Conservation (phyloP, 2,113 vertebrate genomes). For the Ochotona curzoniae region DNA sequence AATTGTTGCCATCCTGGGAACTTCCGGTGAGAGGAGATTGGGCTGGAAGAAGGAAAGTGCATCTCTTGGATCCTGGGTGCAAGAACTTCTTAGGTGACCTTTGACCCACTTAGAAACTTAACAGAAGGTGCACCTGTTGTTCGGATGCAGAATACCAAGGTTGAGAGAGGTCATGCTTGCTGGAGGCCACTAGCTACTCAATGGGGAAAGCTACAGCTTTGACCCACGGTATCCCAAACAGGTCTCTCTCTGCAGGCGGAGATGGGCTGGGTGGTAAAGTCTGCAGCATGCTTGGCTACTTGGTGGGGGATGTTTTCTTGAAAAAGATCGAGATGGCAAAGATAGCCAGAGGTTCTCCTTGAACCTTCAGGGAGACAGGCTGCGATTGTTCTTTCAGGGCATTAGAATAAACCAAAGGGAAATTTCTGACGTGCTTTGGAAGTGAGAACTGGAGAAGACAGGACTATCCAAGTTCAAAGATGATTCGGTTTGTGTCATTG, state of each 20-base stretch:
- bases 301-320: background rate
- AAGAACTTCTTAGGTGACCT: background rate
- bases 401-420: background rate
- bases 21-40: background rate
- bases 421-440: background rate
- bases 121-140: background rate
- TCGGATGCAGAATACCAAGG: constrained; percentile 37
- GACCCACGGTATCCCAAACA: background rate
- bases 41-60: background rate
- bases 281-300: background rate
- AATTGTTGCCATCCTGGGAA: background rate
- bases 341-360: constrained; percentile 35
- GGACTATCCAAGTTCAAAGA: background rate
- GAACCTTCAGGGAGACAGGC: background rate
- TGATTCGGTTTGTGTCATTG: background rate
- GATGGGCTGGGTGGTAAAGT: background rate
- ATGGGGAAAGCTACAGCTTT: background rate
- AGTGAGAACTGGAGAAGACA: background rate
- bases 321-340: background rate
- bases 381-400: background rate
- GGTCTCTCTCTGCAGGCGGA: background rate
- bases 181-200: background rate
- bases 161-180: background rate
- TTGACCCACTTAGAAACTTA: background rate
- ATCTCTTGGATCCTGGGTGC: background rate